These are phyloP conservation scores for Bombyx huttoni DNA, from an alignment of 2,888 invertebrate species.

Conservation along the genomic window DNA sequence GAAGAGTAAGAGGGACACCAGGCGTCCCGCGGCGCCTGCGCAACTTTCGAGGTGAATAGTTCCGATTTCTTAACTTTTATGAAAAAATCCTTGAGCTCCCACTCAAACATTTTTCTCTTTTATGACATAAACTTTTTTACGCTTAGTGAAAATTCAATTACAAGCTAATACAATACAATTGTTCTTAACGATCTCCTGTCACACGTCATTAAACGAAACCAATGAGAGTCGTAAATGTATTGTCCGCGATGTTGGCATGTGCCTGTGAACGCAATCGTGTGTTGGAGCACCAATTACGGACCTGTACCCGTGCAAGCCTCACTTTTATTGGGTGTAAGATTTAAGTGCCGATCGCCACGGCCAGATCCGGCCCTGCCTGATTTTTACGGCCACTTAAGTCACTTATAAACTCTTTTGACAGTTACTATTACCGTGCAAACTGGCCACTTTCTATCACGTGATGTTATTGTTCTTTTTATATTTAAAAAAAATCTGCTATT, in stretches of 20 bases:
- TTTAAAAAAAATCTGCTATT: too few species aligned
- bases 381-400: slow-evolving; percentile 56
- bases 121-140: slow-evolving; percentile 9
- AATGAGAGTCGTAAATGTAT: slow-evolving; percentile 63
- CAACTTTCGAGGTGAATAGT: slow-evolving; percentile 1
- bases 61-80: not conserved
- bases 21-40: slow-evolving; percentile 45
- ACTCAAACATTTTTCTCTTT: not conserved
- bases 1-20: slow-evolving; percentile 26
- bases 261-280: slow-evolving; percentile 38
- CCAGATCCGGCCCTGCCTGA: slow-evolving; percentile 42
- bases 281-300: slow-evolving; percentile 63
- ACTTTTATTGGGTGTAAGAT: slow-evolving; percentile 70
- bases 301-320: slow-evolving; percentile 44
- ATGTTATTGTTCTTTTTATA: not conserved
- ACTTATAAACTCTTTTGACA: slow-evolving; percentile 12
- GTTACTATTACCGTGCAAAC: not conserved
- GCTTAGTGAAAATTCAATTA: slow-evolving; percentile 56
- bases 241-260: slow-evolving; percentile 36
- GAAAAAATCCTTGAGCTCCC: not conserved
- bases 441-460: not conserved
- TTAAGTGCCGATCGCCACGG: slow-evolving; percentile 68
- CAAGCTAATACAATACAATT: slow-evolving; percentile 32
- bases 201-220: slow-evolving; percentile 64
- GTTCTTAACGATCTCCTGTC: slow-evolving; percentile 50